These are phyloP conservation scores for Araneus ventricosus DNA, from an alignment of 1,140 invertebrate genomes.

Conservation along the genomic window DNA sequence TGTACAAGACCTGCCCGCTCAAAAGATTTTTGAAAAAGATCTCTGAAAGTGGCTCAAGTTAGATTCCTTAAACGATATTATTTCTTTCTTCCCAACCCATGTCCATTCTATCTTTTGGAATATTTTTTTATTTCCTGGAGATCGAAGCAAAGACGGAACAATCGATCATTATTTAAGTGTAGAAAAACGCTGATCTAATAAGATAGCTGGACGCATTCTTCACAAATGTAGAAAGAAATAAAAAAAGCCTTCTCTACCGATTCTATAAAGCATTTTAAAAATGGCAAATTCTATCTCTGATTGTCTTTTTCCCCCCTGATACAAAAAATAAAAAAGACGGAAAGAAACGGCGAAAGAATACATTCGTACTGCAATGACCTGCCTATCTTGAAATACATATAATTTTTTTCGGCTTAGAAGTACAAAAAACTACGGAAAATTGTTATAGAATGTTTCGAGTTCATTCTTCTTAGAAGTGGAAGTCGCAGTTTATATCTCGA, in stretches of 20 bases:
- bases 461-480: background rate
- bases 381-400: conserved; percentile 23
- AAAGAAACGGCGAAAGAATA: background rate
- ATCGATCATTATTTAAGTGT: conserved; percentile 23
- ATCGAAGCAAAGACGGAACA: background rate
- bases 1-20: no score
- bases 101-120: no score
- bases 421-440: background rate
- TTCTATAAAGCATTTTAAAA: background rate
- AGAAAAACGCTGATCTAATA: conserved; percentile 28
- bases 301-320: background rate
- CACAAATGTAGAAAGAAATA: background rate
- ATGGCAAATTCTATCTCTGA: background rate
- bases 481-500: conserved; percentile 45
- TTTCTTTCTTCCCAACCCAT: no score
- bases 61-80: no score
- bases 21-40: no score
- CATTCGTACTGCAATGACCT: conserved; percentile 21
- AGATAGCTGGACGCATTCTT: background rate
- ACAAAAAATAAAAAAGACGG: background rate
- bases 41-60: no score
- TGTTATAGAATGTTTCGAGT: background rate
- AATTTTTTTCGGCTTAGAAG: background rate
- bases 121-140: background rate
- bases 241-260: background rate